These are phyloP conservation scores for Trypoxylus dichotomus DNA, from an alignment of 1,140 invertebrate species.

Conservation along the genomic window DNA sequence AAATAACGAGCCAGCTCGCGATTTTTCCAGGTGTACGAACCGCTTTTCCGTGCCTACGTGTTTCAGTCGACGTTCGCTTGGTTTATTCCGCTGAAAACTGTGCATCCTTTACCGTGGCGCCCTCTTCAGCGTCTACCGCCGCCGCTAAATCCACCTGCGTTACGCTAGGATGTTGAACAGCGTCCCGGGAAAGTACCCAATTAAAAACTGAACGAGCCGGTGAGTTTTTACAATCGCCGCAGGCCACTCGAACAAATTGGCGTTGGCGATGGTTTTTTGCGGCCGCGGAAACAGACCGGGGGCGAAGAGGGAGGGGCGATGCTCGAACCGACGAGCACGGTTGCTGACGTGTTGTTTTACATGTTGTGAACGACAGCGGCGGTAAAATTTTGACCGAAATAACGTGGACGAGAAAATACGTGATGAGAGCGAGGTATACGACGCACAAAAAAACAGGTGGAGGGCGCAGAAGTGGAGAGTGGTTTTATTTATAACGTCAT, in stretches of 20 bases:
- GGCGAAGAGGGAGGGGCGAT: neutral
- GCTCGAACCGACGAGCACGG: neutral
- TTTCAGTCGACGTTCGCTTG: neutral
- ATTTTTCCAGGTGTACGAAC: neutral
- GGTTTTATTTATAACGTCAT: neutral
- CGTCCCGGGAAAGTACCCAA: slow-evolving; percentile 11
- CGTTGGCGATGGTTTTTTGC: slow-evolving; percentile 1
- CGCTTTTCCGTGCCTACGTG: neutral
- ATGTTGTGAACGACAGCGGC: neutral
- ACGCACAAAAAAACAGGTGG: too few species aligned
- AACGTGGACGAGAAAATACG: neutral
- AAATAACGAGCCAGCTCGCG: neutral
- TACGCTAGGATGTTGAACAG: neutral
- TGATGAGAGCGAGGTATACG: too few species aligned
- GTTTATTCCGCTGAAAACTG: neutral
- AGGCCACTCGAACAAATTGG: neutral
- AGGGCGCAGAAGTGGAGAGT: neutral
- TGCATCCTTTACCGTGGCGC: neutral
- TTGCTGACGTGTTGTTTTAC: slow-evolving; percentile 1
- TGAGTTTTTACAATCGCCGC: slow-evolving; percentile 18
- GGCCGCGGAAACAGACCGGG: neutral
- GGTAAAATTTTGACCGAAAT: neutral
- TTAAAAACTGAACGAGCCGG: slow-evolving; percentile 4
- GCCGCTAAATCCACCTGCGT: neutral
- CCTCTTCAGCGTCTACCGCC: neutral